phyloP scores from a whole-genome alignment of 2,888 invertebrate genomes.

The Dryobotodes eremita region DNA sequence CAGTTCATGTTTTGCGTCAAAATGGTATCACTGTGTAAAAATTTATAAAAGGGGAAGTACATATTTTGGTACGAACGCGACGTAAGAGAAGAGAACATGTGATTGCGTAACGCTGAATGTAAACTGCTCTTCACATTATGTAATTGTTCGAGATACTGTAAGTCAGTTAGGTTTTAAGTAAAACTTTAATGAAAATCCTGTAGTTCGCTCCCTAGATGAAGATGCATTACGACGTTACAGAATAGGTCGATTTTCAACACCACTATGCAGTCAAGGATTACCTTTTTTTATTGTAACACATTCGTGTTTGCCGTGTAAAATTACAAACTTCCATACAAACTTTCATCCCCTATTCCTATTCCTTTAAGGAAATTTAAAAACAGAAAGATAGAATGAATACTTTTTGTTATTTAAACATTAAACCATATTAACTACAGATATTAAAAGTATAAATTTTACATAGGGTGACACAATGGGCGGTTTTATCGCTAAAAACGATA shows the following conservation, averaged over 20 bases:
- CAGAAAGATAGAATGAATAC: not conserved
- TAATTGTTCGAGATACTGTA: conserved; percentile 27
- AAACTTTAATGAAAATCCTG: conserved; percentile 2
- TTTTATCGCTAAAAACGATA: not conserved
- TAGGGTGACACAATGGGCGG: not conserved
- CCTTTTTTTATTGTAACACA: too few species aligned
- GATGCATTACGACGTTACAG: not conserved
- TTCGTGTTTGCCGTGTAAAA: too few species aligned
- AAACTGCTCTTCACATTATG: conserved; percentile 23
- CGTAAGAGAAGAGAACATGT: conserved; percentile 20
- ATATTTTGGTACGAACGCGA: conserved; percentile 14
- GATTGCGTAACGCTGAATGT: conserved; percentile 38
- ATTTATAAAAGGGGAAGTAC: conserved; percentile 23
- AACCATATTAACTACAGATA: not conserved
- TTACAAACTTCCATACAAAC: not conserved
- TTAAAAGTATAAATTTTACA: not conserved
- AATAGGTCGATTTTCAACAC: not conserved
- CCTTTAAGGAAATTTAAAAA: not conserved
- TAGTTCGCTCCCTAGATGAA: conserved; percentile 20
- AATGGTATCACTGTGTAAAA: conserved; percentile 35
- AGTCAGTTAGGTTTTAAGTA: conserved; percentile 5
- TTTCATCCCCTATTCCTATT: not conserved
- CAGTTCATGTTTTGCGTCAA: conserved; percentile 62
- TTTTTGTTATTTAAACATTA: not conserved
- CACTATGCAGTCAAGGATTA: not conserved